Percentiles rank a stretch among this genome's conserved stretches.
Evolutionary conservation across 2,113 vertebrate genomes (phyloP).

Genomic region (Oryctolagus cuniculus): mOryCun1.1 NC_091433.1:112595001-112595500

Average conservation of each 20-base stretch:
- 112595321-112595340: too few relatives aligned
- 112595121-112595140: constrained; percentile 50
- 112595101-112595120: constrained; percentile 52
- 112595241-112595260: background rate
- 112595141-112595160: background rate
- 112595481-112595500: background rate
- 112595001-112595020: background rate
- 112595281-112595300: too few relatives aligned
- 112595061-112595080: constrained; percentile 62
- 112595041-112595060: constrained; percentile 40
- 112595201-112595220: constrained; percentile 5
- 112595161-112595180: constrained; percentile 43
- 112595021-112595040: constrained; percentile 20
- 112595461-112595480: background rate
- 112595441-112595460: background rate
- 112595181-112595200: constrained; percentile 48
- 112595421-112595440: too few relatives aligned
- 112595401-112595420: too few relatives aligned
- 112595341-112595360: too few relatives aligned
- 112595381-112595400: too few relatives aligned
- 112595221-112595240: background rate
- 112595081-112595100: constrained; percentile 75
- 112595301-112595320: too few relatives aligned
- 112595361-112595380: too few relatives aligned
- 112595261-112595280: background rate